A percentile compares a stretch with the other conserved stretches of the same genome.
These are phyloP conservation scores for Channallabes apus DNA, from an alignment of 2,797 vertebrate species.

Conservation along the genomic window DNA sequence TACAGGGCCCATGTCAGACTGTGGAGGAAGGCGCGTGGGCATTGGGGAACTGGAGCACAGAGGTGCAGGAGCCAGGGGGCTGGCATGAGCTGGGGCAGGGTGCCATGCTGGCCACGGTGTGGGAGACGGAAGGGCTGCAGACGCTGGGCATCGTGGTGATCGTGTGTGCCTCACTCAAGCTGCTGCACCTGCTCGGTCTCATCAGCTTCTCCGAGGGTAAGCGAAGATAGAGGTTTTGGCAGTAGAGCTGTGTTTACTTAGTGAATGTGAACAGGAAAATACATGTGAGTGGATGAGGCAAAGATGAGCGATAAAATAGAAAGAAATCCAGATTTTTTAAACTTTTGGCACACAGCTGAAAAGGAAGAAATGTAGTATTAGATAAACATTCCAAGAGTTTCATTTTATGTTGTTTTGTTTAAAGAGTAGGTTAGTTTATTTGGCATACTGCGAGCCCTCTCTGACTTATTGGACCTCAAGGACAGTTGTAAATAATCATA, in stretches of 20 bases:
- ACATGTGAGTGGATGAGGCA: not conserved
- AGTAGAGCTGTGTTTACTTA: not conserved
- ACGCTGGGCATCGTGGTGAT: constrained; percentile 98
- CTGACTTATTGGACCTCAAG: constrained; percentile 11
- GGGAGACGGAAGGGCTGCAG: constrained; percentile 98
- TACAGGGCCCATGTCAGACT: constrained; percentile 62
- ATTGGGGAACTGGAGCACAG: constrained; percentile 73
- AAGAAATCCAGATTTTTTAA: not conserved
- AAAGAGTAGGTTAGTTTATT: not conserved
- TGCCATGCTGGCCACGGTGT: constrained; percentile 89
- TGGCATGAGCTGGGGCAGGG: constrained; percentile 71
- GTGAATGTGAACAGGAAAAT: not conserved
- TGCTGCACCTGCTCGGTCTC: constrained; percentile 96
- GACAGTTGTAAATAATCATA: constrained; percentile 30
- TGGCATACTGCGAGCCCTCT: constrained; percentile 6
- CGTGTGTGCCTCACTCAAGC: constrained; percentile 95
- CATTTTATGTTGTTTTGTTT: not conserved
- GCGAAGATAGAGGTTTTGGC: constrained; percentile 47
- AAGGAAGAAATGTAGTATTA: not conserved
- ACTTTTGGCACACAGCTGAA: not conserved
- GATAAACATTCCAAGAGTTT: not conserved
- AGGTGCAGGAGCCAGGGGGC: constrained; percentile 64
- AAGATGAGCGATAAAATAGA: not conserved
- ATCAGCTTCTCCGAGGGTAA: constrained; percentile 99
- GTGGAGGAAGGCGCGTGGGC: constrained; percentile 66